Base-by-base conservation (phyloP, 2,888 invertebrate species). In the Meloe dianella region DNA sequence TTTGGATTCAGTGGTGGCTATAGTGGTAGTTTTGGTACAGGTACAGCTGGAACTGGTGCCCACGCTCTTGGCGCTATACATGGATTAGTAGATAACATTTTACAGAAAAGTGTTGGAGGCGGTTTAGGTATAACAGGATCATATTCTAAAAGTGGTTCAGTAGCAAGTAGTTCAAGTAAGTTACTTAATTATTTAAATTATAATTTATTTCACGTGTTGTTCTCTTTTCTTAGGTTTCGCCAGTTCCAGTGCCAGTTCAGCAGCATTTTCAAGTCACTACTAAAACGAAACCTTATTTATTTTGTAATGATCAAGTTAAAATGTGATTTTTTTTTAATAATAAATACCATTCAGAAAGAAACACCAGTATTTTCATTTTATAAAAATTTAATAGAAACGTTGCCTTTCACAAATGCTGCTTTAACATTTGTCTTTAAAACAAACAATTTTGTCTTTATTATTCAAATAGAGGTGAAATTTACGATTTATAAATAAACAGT, bases 271-370 rank as follows among this genome's bases (percentile, higher is more conserved):
- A 1, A 60, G 63, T 35, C 60, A 63, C 22, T 66, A 66, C 58
- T 47, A 14, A 59, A 24, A 12, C 17, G 32, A 65, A 35, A 22
- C 51, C 17, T 12, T 22, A 22, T 38, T 41, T 32, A 41, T 57
- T 38, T 61, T 24, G 6, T 38, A 65, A 41, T 20, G 20, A 59
- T 2, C 22, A 7, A 35, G 7, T 59, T 22, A 1, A 35, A 27
- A 58, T 66, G 66, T 66, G 66, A 66, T 66, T 63, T 63, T 65
- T 65, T n/a, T n/a, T n/a, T n/a, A n/a, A 41, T 61, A 61, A 61
- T 57, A 65, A 60, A 65, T 54, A 12, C 20, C 12, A 24, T 47
- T 20, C 14, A 5, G 1, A 22, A 24, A 5, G 20, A 20, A 41
- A 41, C 17, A 17, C 30, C 12, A 27, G 2, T 27, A 7, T 35